Percentiles rank a stretch among this genome's conserved stretches.
Evolutionary conservation across 2,888 invertebrate species (phyloP).

Genomic region (Cryptocheilus praepositus): DNA sequence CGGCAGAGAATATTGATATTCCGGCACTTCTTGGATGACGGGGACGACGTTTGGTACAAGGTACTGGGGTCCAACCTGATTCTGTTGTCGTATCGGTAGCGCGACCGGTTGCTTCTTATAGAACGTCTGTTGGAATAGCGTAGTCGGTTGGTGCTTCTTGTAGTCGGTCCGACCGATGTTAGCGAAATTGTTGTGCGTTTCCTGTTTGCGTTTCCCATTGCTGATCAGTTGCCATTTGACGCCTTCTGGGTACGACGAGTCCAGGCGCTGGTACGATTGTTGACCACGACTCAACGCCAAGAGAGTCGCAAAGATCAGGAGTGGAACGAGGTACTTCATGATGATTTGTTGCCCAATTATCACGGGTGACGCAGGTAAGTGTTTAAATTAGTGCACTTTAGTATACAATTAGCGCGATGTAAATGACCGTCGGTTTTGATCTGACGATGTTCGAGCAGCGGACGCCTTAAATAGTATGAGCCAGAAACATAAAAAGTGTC

Average conservation of each 20-base stretch:
- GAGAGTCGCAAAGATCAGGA: slow-evolving; percentile 1
- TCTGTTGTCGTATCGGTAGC: background rate
- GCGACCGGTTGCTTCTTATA: slow-evolving; percentile 13
- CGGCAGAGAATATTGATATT: too few species aligned
- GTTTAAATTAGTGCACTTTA: too few species aligned
- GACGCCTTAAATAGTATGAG: too few species aligned
- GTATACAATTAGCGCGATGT: too few species aligned
- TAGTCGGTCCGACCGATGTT: too few species aligned
- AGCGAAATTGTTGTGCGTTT: too few species aligned
- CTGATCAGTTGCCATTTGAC: slow-evolving; percentile 38
- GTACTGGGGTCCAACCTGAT: background rate
- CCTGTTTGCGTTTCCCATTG: background rate
- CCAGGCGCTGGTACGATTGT: slow-evolving; percentile 21
- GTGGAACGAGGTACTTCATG: background rate
- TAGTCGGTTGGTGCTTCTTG: too few species aligned
- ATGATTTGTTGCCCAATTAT: background rate
- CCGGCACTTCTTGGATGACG: background rate
- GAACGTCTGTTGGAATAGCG: background rate
- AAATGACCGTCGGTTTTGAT: too few species aligned
- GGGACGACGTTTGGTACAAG: background rate
- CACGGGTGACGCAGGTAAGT: too few species aligned
- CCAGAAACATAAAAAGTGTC: too few species aligned
- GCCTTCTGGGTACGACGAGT: slow-evolving; percentile 34
- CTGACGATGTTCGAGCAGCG: too few species aligned
- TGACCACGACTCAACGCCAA: background rate